Conservation (phyloP, 2,888 invertebrate species). For the Rotaria macrura region DNA sequence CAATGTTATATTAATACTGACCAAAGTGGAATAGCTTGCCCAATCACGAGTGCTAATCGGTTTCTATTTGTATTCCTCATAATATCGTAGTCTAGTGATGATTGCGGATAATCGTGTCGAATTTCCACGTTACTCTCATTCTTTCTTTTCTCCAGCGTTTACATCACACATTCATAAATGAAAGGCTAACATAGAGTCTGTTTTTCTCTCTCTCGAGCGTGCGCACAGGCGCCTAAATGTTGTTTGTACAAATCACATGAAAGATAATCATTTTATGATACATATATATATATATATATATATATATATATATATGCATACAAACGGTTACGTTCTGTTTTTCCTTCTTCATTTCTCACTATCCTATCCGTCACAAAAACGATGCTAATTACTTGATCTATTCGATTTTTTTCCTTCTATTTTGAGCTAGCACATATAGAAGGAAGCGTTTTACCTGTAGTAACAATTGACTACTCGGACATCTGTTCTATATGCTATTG, state of each 20-base stretch:
- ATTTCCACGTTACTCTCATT: not conserved
- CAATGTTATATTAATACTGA: not conserved
- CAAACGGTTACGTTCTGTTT: not conserved
- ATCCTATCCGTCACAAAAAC: not conserved
- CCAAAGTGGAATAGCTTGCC: not conserved
- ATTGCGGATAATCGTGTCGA: not conserved
- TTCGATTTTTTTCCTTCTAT: not conserved
- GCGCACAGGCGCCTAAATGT: not conserved
- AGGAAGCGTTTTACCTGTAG: not conserved
- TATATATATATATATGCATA: not conserved
- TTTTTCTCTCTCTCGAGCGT: not conserved
- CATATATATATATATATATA: not conserved
- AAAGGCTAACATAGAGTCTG: not conserved
- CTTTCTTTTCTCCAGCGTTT: not conserved
- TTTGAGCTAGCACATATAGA: not conserved
- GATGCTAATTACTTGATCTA: not conserved
- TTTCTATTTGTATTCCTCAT: not conserved
- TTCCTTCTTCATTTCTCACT: not conserved
- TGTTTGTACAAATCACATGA: not conserved
- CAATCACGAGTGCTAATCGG: not conserved
- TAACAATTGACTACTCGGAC: not conserved
- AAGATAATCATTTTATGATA: not conserved
- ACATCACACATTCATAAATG: not conserved
- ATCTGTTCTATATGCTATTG: not conserved
- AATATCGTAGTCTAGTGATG: not conserved